phyloP scores from a whole-genome alignment of 2,797 vertebrate species.

The Sternarchorhynchus goeldii region DNA sequence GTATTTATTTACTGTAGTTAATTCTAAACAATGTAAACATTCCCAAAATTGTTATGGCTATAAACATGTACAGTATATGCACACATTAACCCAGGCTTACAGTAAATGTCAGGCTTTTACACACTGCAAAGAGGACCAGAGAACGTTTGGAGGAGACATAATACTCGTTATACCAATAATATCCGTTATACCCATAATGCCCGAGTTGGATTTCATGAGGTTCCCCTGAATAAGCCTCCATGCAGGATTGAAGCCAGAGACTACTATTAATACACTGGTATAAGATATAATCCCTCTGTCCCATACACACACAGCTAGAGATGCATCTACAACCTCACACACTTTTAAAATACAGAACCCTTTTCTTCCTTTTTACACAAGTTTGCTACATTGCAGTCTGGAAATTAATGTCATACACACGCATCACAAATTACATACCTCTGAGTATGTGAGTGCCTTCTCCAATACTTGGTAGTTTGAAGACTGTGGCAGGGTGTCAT shows the following conservation, averaged over 20 bases:
- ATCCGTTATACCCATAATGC: not conserved
- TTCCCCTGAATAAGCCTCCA: constrained; percentile 16
- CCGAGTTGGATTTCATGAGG: constrained; percentile 24
- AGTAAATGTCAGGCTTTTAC: not conserved
- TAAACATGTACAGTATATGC: not conserved
- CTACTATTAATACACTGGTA: constrained; percentile 28
- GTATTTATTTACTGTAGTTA: not conserved
- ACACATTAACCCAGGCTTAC: not conserved
- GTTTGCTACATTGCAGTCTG: no score
- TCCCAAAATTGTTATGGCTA: not conserved
- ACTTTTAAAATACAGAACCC: not conserved
- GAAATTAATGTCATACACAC: no score
- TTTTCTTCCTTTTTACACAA: no score
- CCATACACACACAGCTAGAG: not conserved
- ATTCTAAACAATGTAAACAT: not conserved
- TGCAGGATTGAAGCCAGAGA: constrained; percentile 29
- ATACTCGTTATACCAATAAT: constrained; percentile 3
- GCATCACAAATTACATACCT: no score
- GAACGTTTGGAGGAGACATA: constrained; percentile 27
- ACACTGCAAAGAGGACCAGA: constrained; percentile 13
- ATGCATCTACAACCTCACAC: constrained; percentile 5
- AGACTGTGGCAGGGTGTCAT: no score
- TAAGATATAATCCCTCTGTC: constrained; percentile 12
- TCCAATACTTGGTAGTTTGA: no score
- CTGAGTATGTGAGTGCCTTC: no score